Evolutionary conservation across 37 sponge, comb jelly and placozoan species (phyloP).

Genomic region (Corticium candelabrum): DNA sequence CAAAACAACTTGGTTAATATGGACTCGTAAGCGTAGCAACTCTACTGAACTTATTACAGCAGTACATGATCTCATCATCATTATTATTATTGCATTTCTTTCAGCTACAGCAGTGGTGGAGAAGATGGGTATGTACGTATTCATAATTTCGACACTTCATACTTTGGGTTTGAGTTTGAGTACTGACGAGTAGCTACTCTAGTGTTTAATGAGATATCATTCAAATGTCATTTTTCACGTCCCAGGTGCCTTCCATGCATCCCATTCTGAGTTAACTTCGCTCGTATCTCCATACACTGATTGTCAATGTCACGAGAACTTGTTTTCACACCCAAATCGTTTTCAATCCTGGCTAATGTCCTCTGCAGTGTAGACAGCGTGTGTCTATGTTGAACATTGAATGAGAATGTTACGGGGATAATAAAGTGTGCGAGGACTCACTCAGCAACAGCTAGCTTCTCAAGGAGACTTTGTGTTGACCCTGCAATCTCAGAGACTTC

Average conservation of each 20-base stretch:
- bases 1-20: too few species aligned
- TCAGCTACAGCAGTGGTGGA: slow-evolving; percentile 93
- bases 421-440: too few species aligned
- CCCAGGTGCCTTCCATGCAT: slow-evolving; percentile 10
- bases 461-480: slow-evolving; percentile 49
- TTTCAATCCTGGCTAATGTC: slow-evolving; percentile 59
- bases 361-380: slow-evolving; percentile 55
- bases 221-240: background rate
- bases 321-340: slow-evolving; percentile 59
- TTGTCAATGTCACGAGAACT: slow-evolving; percentile 68
- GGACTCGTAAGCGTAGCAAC: too few species aligned
- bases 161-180: slow-evolving; percentile 94
- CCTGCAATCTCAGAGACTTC: slow-evolving; percentile 68
- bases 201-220: too few species aligned
- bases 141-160: slow-evolving; percentile 84
- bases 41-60: too few species aligned
- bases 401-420: too few species aligned
- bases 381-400: slow-evolving; percentile 27
- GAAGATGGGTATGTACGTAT: slow-evolving; percentile 97
- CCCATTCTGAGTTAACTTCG: slow-evolving; percentile 31
- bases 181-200: too few species aligned
- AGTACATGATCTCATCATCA: too few species aligned
- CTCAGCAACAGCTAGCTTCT: slow-evolving; percentile 37
- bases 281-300: slow-evolving; percentile 59
- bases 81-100: background rate